Evolutionary conservation across 2,888 invertebrate genomes (phyloP), one percentile per base, ranked within the genome.

Genomic region (Kryphioiulus occultus): DNA sequence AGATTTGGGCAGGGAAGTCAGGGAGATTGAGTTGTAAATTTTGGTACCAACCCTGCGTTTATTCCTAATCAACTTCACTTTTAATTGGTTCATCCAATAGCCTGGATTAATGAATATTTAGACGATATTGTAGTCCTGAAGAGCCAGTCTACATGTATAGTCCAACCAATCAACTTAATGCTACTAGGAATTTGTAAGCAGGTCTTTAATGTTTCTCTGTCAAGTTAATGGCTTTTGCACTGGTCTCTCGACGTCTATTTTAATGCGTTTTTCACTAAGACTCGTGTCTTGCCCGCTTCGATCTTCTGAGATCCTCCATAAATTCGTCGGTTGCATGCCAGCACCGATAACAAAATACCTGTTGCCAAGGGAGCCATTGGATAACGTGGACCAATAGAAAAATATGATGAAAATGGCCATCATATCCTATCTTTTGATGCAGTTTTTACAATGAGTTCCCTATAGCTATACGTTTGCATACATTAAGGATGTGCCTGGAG

Each of bases 271-370:
- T 59, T 59, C 59, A 5, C 5, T n/a, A 59, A 59, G 19, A 15
- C 59, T 59, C 59, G 2, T 39, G 39, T 39, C 39, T n/a, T 39
- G 39, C 1, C n/a, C n/a, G 59, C n/a, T 59, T 59, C 59, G 2
- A n/a, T 59, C 59, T 59, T n/a, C 59, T 59, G n/a, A n/a, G n/a
- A 10, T n/a, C 19, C 59, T 59, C 59, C 2, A 59, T 59, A 59
- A 59, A 59, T 19, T 59, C 59, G 59, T n/a, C 59, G 59, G 59
- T 59, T 59, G 59, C 59, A 59, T 59, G n/a, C n/a, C n/a, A n/a
- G n/a, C n/a, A n/a, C n/a, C n/a, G 59, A 59, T 59, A 59, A 59
- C 59, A 59, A 59, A 59, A 59, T 59, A 59, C 59, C 59, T 59
- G 59, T 59, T 59, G n/a, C 59, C 59, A 59, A n/a, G 59, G 59